Evolutionary conservation across 2,888 invertebrate species (phyloP), one percentile per base, ranked within the genome.

Genomic region (Megastigmus dorsalis): DNA sequence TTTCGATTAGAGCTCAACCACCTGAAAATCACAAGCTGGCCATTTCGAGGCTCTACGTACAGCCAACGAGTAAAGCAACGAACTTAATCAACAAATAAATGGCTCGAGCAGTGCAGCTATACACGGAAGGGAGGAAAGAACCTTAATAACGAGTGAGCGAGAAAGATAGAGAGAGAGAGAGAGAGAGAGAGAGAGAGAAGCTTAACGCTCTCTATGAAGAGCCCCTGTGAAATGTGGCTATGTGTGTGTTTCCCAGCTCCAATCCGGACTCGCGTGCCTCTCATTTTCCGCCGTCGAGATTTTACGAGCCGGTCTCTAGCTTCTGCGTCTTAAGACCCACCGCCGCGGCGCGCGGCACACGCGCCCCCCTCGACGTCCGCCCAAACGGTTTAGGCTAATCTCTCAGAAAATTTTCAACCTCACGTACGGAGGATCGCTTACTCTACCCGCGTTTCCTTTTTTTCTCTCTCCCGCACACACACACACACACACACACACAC

Each of bases 391-490:
- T 60, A 43, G 60, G 18, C 45, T 62, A 72, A 72, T 72, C 65
- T 50, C 50, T 59, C 33, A 26, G 57, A 72, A 65, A 72, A 72
- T 57, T 41, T 57, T 57, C 71, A 33, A 50, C 50, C 30, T 55
- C 71, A 72, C 65, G 71, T 65, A 57, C 50, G 38, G 28, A 41
- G 65, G 71, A 72, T 72, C 41, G 50, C 26, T 15, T 30, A n/a
- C 30, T 54, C 38, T 33, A n/a, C 9, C 38, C 28, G 59, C 45
- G 13, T 38, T 69, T 50, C 20, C 33, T 26, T 7, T 13, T 18
- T 13, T 38, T 1, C 3, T 15, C 36, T 30, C 41, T 62, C 10
- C n/a, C 15, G 6, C 38, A n/a, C n/a, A n/a, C n/a, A n/a, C n/a
- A n/a, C n/a, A n/a, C n/a, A n/a, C n/a, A n/a, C n/a, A n/a, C n/a